Evolutionary conservation across 2,113 vertebrate species (phyloP).

Genomic region (Epinephelus lanceolatus): DNA sequence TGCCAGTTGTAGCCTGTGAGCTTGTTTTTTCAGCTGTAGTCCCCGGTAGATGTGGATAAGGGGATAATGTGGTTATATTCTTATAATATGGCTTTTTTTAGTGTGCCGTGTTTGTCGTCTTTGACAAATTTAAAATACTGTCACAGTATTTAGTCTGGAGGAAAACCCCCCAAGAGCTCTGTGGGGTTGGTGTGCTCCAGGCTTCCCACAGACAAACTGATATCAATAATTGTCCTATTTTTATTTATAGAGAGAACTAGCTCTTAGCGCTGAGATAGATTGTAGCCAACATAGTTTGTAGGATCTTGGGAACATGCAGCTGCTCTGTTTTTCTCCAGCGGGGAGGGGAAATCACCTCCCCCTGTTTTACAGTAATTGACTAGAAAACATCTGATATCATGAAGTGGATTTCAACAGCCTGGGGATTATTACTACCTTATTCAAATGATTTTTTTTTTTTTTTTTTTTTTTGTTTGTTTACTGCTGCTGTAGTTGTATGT

Average conservation of each 20-base stretch:
- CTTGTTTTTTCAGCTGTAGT: constrained; percentile 6
- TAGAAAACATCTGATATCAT: background rate
- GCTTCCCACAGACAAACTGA: background rate
- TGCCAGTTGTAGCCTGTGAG: background rate
- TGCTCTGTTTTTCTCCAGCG: background rate
- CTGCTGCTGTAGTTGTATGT: background rate
- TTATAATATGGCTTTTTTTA: background rate
- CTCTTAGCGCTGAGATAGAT: background rate
- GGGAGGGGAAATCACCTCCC: background rate
- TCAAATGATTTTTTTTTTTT: background rate
- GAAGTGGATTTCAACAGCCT: background rate
- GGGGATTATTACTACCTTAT: background rate
- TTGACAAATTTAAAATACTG: constrained; percentile 10
- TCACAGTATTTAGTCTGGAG: constrained; percentile 32
- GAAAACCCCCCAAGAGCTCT: background rate
- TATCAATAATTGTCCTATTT: background rate
- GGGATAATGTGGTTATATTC: background rate
- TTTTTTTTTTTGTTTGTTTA: background rate
- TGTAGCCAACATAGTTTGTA: background rate
- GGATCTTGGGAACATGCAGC: background rate
- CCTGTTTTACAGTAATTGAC: background rate
- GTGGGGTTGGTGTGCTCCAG: fast-evolving
- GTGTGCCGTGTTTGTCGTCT: constrained; percentile 20
- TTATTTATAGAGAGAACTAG: background rate
- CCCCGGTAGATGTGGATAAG: background rate